These are phyloP conservation scores for Apodemia hepburni DNA, from an alignment of 2,888 invertebrate genomes.

Conservation along the genomic window DNA sequence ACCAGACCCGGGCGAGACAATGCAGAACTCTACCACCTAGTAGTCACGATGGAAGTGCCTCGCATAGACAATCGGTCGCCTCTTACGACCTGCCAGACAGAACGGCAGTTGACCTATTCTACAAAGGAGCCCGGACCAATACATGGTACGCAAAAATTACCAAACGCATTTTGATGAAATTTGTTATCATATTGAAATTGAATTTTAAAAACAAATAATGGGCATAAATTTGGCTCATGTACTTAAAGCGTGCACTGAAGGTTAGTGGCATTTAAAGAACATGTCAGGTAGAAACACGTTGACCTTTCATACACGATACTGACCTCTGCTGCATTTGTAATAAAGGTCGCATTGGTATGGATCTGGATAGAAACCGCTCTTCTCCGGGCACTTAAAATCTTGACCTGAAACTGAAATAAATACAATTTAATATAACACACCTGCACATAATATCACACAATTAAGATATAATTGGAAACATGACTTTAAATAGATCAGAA, in stretches of 20 bases:
- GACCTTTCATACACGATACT: slow-evolving; percentile 58
- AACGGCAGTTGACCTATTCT: too few species aligned
- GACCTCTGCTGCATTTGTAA: slow-evolving; percentile 85
- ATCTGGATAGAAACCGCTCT: slow-evolving; percentile 88
- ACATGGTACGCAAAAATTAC: too few species aligned
- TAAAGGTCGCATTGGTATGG: slow-evolving; percentile 89
- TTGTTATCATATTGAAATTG: background rate
- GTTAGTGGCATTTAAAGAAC: slow-evolving; percentile 37
- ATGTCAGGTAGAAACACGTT: slow-evolving; percentile 30
- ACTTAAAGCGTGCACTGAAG: slow-evolving; percentile 29
- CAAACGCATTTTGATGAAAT: too few species aligned
- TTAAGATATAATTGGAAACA: too few species aligned
- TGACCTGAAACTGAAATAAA: slow-evolving; percentile 62
- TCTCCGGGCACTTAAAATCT: slow-evolving; percentile 85
- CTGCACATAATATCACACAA: too few species aligned
- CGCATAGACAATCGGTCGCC: too few species aligned
- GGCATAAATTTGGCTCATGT: background rate
- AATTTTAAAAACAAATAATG: background rate
- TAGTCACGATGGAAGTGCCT: too few species aligned
- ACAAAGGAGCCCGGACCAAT: too few species aligned
- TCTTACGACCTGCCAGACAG: too few species aligned
- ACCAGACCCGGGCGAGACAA: too few species aligned
- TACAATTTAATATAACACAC: background rate
- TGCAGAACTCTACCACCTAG: too few species aligned
- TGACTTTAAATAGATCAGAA: too few species aligned